Base-by-base conservation (phyloP, 2,888 invertebrate species). In the Sphecodes monilicornis region DNA sequence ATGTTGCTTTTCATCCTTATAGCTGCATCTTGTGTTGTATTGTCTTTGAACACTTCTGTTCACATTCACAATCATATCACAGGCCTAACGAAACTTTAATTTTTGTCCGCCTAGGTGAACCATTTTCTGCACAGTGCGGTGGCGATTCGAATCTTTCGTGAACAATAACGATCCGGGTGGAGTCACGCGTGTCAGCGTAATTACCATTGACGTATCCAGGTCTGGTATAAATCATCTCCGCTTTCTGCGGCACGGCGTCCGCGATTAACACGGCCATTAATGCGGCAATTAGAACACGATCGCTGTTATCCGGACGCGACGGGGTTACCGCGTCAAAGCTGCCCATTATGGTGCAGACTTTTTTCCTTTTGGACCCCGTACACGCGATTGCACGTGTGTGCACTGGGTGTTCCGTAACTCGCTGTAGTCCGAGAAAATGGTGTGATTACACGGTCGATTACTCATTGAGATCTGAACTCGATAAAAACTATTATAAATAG, bases 211-310 rank as follows among this genome's bases (percentile, higher is more conserved):
- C 41, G 73, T 80, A 64, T 70, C 41, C 36, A 36, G 26, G 16
- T 29, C 11, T 46, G 43, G 32, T 70, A 71, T 85, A 77, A 85
- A 85, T 85, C 85, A 85, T 74, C 71, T 66, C 46, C 26, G 77
- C 66, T 41, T 50, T 70, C 69, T 32, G 78, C 60, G 43, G 43
- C 71, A 60, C 43, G 29, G 29, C 41, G 68, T 68, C 68, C 70
- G 77, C 80, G 85, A 85, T 85, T 85, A 80, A 85, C 80, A 78
- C 69, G 80, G 70, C 69, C 77, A 78, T 85, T 85, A 85, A 85
- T 78, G 74, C 71, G 78, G 80, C 80, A 85, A 85, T 85, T 85
- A 85, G 85, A 72, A 68, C 50, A 50, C 77, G 73, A 75, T 85
- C 76, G 41, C 68, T 76, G 85, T 80, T 85, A 75, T 70, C 74